Evolutionary conservation across 2,888 invertebrate species (phyloP).

Genomic region (Serrognathus titanus): DNA sequence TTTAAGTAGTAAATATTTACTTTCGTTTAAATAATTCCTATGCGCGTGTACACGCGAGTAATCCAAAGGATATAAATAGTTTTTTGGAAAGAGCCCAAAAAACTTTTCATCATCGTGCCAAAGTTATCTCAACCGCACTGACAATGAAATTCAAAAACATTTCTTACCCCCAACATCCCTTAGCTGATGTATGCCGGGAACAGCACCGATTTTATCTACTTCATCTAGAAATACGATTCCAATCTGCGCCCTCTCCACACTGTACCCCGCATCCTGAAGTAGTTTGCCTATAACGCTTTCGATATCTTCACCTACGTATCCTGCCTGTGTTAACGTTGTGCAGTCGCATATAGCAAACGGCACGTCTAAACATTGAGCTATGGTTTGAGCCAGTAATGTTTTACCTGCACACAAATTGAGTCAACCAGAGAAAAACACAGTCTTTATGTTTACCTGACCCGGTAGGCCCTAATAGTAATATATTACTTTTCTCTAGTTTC

Average conservation of each 20-base stretch:
- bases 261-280: conserved; percentile 93
- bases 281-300: conserved; percentile 97
- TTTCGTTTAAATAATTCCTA: too few species aligned
- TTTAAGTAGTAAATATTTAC: too few species aligned
- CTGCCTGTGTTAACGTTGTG: conserved; percentile 91
- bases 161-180: conserved; percentile 84
- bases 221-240: conserved; percentile 99
- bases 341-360: conserved; percentile 99
- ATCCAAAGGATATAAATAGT: background rate
- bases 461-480: conserved; percentile 92
- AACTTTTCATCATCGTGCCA: background rate
- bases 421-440: conserved; percentile 7
- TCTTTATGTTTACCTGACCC: conserved; percentile 72
- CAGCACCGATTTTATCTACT: conserved; percentile 98
- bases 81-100: background rate
- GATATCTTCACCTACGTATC: conserved; percentile 99
- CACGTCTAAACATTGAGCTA: conserved; percentile 96
- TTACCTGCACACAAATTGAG: conserved; percentile 62
- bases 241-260: conserved; percentile 95
- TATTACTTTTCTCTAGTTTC: conserved; percentile 93
- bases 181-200: conserved; percentile 89
- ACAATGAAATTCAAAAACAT: too few species aligned
- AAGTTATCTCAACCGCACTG: background rate
- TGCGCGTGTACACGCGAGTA: too few species aligned
- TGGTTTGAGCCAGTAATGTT: conserved; percentile 94